These are phyloP conservation scores for Microtus ochrogaster DNA, from an alignment of 2,113 vertebrate species.

Conservation along the genomic window DNA sequence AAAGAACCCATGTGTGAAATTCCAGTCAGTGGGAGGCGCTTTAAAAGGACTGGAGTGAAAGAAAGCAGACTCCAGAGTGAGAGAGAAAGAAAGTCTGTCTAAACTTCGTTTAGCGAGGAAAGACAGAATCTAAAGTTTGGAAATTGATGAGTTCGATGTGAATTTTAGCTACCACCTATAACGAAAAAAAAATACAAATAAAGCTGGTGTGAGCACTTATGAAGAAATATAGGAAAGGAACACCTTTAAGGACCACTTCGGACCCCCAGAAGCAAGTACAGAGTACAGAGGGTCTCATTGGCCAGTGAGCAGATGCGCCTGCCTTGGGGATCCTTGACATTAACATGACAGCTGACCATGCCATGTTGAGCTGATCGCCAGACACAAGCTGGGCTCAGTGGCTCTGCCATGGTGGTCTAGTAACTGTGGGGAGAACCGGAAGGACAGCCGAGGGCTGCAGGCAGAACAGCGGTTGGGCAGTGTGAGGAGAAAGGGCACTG, in stretches of 20 bases:
- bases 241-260: background rate
- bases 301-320: accelerated
- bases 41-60: accelerated
- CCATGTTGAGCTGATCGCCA: too few relatives aligned
- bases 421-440: background rate
- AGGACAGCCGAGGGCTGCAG: background rate
- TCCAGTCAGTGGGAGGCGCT: background rate
- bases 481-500: background rate
- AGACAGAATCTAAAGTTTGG: background rate
- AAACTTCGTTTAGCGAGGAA: background rate
- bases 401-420: too few relatives aligned
- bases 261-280: accelerated
- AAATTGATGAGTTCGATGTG: background rate
- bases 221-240: accelerated
- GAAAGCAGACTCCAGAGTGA: background rate
- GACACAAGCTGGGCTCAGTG: too few relatives aligned
- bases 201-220: background rate
- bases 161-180: background rate
- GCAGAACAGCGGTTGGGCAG: accelerated
- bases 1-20: accelerated
- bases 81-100: background rate
- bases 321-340: background rate
- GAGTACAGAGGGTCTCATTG: accelerated
- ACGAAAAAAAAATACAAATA: background rate
- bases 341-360: background rate